These are phyloP conservation scores for Chiroxiphia lanceolata DNA, from an alignment of 2,797 vertebrate genomes.

Conservation along the genomic window DNA sequence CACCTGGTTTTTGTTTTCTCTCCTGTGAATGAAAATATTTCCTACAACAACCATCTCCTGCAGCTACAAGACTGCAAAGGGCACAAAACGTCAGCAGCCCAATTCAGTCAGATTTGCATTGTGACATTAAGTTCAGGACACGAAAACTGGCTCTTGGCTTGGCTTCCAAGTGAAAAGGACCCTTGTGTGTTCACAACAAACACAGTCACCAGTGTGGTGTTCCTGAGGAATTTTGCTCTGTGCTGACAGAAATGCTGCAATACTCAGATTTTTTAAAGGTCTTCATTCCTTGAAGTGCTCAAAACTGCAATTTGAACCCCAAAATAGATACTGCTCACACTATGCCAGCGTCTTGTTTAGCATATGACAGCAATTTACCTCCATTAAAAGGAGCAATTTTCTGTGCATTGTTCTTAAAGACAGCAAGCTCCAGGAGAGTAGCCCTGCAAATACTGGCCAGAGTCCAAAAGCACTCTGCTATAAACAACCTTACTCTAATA, in stretches of 20 bases:
- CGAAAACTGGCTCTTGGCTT: background rate
- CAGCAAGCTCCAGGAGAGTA: conserved; percentile 63
- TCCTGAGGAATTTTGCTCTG: background rate
- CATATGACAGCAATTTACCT: conserved; percentile 59
- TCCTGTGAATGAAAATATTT: background rate
- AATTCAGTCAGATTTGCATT: background rate
- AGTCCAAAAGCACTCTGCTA: conserved; percentile 60
- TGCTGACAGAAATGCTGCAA: background rate
- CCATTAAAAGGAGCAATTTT: conserved; percentile 67
- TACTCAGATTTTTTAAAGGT: background rate
- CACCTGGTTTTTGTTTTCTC: background rate
- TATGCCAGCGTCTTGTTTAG: conserved; percentile 40
- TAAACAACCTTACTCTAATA: background rate
- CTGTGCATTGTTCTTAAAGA: conserved; percentile 56
- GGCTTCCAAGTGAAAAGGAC: background rate
- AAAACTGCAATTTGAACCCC: background rate
- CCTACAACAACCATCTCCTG: background rate
- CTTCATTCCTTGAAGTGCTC: background rate
- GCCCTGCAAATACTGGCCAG: conserved; percentile 50
- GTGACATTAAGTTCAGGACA: background rate
- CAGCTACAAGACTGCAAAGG: background rate
- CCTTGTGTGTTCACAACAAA: background rate
- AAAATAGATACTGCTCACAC: conserved; percentile 1
- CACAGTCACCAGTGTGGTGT: accelerated
- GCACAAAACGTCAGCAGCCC: background rate